phyloP scores from a whole-genome alignment of 2,797 vertebrate species.

The Lepilemur ruficaudatus region DNA sequence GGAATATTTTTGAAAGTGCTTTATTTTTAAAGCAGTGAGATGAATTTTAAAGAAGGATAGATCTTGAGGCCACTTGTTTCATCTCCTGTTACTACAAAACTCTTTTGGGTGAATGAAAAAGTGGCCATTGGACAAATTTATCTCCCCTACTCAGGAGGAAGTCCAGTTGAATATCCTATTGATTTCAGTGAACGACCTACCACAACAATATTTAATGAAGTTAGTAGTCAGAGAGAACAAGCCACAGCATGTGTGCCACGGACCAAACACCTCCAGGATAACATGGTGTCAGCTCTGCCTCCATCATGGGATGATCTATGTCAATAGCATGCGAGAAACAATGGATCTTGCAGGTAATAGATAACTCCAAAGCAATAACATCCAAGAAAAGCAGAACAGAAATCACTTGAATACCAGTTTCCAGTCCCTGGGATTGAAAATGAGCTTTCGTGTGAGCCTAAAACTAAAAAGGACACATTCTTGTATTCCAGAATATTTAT shows the following conservation, averaged over 20 bases:
- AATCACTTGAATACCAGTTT: not conserved
- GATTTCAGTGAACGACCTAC: conserved; percentile 42
- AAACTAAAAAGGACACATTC: not conserved
- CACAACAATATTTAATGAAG: conserved; percentile 36
- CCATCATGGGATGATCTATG: conserved; percentile 49
- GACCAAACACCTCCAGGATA: not conserved
- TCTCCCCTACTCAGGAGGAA: conserved; percentile 17
- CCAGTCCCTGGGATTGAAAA: conserved; percentile 19
- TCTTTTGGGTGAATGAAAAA: not conserved
- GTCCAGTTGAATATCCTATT: not conserved
- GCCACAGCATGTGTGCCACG: not conserved
- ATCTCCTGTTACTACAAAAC: not conserved
- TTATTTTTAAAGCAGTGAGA: not conserved
- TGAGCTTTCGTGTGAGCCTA: not conserved
- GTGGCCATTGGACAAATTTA: not conserved
- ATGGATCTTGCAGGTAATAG: conserved; percentile 51
- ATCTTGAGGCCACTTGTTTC: not conserved
- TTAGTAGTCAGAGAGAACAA: conserved; percentile 47
- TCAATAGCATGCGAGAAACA: conserved; percentile 33
- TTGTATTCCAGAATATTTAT: not conserved
- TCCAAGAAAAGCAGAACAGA: conserved; percentile 59
- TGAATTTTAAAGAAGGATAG: conserved; percentile 13
- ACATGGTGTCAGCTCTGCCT: not conserved
- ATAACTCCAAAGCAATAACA: conserved; percentile 47
- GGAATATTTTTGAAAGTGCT: not conserved